Evolutionary conservation across 2,113 vertebrate species (phyloP).

Genomic region (Syrmaticus mikado): DNA sequence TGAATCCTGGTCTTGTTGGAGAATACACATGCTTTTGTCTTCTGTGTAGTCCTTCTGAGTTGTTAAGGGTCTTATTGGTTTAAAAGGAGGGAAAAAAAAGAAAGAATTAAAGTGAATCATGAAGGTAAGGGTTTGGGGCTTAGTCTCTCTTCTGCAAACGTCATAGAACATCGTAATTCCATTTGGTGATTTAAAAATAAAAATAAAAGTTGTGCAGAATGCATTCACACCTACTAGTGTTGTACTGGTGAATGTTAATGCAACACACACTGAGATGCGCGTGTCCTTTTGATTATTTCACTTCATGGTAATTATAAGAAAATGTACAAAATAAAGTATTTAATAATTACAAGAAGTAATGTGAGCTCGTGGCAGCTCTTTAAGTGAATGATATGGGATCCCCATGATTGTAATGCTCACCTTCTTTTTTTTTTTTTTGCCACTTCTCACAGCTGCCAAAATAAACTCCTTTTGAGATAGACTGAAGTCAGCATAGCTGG

Average conservation of each 20-base stretch:
- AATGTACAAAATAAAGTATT: background rate
- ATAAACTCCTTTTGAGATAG: conserved; percentile 54
- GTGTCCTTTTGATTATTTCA: conserved; percentile 17
- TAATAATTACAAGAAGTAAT: background rate
- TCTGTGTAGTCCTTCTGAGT: fast-evolving
- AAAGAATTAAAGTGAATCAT: background rate
- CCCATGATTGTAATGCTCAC: background rate
- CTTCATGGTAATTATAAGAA: background rate
- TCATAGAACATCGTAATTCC: fast-evolving
- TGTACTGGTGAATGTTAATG: background rate
- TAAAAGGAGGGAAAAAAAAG: background rate
- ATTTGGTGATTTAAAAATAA: background rate
- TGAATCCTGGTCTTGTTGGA: background rate
- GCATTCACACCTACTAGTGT: background rate
- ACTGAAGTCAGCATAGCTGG: conserved; percentile 33
- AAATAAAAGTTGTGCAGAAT: fast-evolving
- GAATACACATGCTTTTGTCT: background rate
- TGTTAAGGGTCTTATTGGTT: background rate
- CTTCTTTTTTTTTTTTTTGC: background rate
- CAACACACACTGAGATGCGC: background rate
- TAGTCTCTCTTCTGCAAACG: background rate
- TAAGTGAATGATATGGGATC: background rate
- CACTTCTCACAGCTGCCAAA: conserved; percentile 60
- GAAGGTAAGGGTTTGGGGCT: background rate
- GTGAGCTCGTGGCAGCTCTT: background rate